phyloP scores from a whole-genome alignment of 2,797 vertebrate species.

The Microctenopoma stevenorrisi region DNA sequence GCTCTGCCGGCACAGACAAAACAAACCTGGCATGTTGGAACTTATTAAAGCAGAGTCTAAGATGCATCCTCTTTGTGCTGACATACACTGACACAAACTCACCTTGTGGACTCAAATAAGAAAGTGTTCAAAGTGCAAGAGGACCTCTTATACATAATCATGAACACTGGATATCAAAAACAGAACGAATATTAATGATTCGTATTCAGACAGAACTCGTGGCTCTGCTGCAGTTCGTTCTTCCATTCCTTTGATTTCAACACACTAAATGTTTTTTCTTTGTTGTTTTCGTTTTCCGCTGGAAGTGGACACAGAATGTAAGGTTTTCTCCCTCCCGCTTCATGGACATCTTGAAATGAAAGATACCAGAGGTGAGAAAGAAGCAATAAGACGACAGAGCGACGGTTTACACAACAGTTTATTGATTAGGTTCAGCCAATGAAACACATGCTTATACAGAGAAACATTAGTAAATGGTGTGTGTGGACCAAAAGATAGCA shows the following conservation, averaged over 20 bases:
- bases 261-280: conserved; percentile 4
- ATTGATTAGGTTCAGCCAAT: conserved; percentile 38
- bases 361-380: conserved; percentile 4
- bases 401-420: conserved; percentile 1
- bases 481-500: conserved; percentile 34
- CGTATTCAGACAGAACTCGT: conserved; percentile 4
- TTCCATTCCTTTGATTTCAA: conserved; percentile 12
- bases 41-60: conserved; percentile 57
- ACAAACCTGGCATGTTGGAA: conserved; percentile 52
- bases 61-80: conserved; percentile 31
- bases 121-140: conserved; percentile 32
- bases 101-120: conserved; percentile 22
- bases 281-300: neutral
- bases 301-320: neutral
- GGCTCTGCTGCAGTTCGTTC: conserved; percentile 13
- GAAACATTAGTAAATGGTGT: conserved; percentile 23
- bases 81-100: conserved; percentile 26
- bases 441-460: conserved; percentile 20
- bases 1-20: conserved; percentile 52
- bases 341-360: neutral
- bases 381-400: conserved; percentile 18
- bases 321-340: conserved; percentile 13
- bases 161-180: conserved; percentile 21
- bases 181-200: neutral
- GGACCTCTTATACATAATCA: neutral